A percentile compares a stretch with the other conserved stretches of the same genome.
phyloP scores from a whole-genome alignment of 2,113 vertebrate genomes.

The Podilymbus podiceps region DNA sequence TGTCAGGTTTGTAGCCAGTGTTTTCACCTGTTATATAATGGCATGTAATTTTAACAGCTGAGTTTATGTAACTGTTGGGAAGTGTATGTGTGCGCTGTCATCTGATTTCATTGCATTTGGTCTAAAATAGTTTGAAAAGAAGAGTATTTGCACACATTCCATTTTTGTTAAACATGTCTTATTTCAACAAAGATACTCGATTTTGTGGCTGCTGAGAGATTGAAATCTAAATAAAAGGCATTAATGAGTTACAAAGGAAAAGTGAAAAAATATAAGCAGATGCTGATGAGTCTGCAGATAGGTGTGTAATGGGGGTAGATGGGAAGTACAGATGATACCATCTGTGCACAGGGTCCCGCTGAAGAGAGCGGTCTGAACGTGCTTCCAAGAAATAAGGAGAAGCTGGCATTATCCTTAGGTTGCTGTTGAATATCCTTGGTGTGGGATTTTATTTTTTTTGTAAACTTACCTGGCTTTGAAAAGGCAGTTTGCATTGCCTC shows the following conservation, averaged over 20 bases:
- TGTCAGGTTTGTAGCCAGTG: constrained; percentile 26
- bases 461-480: not conserved
- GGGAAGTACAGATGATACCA: not conserved
- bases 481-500: not conserved
- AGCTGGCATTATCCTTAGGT: not conserved
- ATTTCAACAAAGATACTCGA: not conserved
- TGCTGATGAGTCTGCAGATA: not conserved
- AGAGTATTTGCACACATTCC: not conserved
- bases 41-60: constrained; percentile 42
- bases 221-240: not conserved
- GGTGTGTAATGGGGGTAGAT: not conserved
- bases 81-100: not conserved
- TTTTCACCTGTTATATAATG: constrained; percentile 52
- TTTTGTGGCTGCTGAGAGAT: not conserved
- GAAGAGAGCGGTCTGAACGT: not conserved
- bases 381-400: not conserved
- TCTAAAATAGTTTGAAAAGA: not conserved
- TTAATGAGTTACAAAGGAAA: not conserved
- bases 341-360: not conserved
- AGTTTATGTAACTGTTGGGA: constrained; percentile 25
- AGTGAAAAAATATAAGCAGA: not conserved
- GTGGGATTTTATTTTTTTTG: not conserved
- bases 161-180: not conserved
- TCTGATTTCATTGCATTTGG: not conserved
- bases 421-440: not conserved